phyloP scores from a whole-genome alignment of 2,113 vertebrate species.

The Accipiter cooperii region DNA sequence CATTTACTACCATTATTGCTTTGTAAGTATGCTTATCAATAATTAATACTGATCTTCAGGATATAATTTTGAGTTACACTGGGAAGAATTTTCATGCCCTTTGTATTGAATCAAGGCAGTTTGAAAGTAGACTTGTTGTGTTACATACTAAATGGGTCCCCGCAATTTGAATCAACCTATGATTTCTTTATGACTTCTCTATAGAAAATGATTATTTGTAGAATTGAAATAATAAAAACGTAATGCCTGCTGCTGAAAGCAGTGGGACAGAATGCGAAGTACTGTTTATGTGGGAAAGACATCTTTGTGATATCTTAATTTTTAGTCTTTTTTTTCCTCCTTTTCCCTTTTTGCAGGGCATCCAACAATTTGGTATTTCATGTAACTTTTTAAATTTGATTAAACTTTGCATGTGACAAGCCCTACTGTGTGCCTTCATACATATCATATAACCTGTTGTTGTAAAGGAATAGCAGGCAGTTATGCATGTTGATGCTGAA shows the following conservation, averaged over 20 bases:
- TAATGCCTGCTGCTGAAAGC: not conserved
- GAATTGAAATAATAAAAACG: not conserved
- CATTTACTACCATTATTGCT: constrained; percentile 92
- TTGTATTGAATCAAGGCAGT: not conserved
- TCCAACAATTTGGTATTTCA: not conserved
- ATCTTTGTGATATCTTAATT: not conserved
- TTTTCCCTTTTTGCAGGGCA: not conserved
- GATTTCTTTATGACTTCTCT: not conserved
- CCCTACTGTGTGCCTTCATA: not conserved
- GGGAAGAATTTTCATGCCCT: not conserved
- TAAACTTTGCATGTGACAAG: not conserved
- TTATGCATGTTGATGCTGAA: not conserved
- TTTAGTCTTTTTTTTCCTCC: not conserved
- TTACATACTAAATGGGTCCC: not conserved
- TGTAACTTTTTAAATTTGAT: not conserved
- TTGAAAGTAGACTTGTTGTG: not conserved
- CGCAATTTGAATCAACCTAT: not conserved
- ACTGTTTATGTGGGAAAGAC: not conserved
- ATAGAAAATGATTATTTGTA: not conserved
- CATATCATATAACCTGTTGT: not conserved
- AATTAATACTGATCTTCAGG: not conserved
- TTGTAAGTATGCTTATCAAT: constrained; percentile 81
- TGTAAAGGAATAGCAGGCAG: not conserved
- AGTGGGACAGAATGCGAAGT: not conserved
- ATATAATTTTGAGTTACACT: not conserved